Evolutionary conservation across 2,888 invertebrate genomes (phyloP), one percentile per base, ranked within the genome.

Genomic region (Lasioglossum figueresi): DNA sequence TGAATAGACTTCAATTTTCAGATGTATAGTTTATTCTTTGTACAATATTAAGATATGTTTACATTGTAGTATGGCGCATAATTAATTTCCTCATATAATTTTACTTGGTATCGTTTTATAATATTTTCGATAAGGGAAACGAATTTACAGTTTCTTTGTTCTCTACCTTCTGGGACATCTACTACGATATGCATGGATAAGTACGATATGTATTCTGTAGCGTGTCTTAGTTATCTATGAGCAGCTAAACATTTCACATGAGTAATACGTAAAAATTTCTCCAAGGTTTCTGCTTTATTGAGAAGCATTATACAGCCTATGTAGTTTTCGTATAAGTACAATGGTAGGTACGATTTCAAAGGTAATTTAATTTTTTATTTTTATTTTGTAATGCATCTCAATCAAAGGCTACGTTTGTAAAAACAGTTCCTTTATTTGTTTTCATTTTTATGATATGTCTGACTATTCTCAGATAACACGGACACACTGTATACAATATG

Each of bases 21-120:
- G 79, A 37, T 86, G 75, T 88, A 90, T 68, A 76, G 73, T 90
- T 88, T 88, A 88, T 90, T 88, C 89, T 90, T 84, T 90, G 88
- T 90, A 90, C 90, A 90, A 87, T 87, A 79, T 78, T 82, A 84
- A 78, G 88, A 90, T 90, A 90, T 81, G 85, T 88, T 88, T 87
- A 90, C 84, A 84, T 71, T 79, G 31, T 83, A 84, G 56, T 84
- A 89, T 89, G 83, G 82, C 82, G 86, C 88, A 88, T 76, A 89
- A 87, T 79, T 86, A 84, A 86, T 85, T 81, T 82, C 48, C 83
- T 66, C 34, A 48, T 84, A 84, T 45, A 73, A 68, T 79, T 83
- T 73, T 84, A 89, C 80, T 48, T 68, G 45, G 56, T 80, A 89
- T 84, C 77, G 70, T 45, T 71, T 83, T 23, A 70, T 80, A 82